Conservation (phyloP, 2,797 vertebrate species). For the Danio aesculapii region DNA sequence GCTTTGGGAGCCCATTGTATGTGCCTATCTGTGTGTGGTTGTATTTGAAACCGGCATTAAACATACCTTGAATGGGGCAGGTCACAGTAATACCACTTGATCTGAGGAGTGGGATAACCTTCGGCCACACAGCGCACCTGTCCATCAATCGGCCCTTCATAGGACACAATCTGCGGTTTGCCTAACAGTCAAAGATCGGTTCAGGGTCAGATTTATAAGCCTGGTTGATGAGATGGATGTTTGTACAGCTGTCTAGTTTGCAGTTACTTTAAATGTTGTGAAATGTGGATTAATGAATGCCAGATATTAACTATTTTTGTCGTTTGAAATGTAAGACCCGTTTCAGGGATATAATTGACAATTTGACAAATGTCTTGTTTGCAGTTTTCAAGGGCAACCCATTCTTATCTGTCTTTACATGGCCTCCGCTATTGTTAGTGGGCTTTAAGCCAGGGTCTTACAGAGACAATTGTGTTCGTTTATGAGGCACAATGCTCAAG, state of each 20-base stretch:
- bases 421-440: constrained; percentile 29
- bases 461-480: constrained; percentile 19
- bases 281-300: background rate
- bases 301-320: background rate
- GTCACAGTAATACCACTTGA: constrained; percentile 95
- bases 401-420: constrained; percentile 11
- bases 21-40: background rate
- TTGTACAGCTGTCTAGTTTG: constrained; percentile 8
- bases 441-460: constrained; percentile 11
- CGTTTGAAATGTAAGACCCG: background rate
- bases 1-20: background rate
- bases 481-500: constrained; percentile 6
- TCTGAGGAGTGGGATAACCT: constrained; percentile 91
- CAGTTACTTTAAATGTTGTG: background rate
- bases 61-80: constrained; percentile 86
- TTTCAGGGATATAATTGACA: background rate
- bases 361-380: constrained; percentile 7
- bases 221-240: background rate
- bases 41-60: background rate
- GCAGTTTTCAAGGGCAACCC: constrained; percentile 6
- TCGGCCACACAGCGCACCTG: constrained; percentile 91
- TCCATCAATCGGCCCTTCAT: constrained; percentile 86
- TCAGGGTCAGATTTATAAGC: constrained; percentile 33
- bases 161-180: constrained; percentile 90
- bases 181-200: constrained; percentile 73